These are phyloP conservation scores for Enteromius anoplus DNA, from an alignment of 2,797 vertebrate species.

Conservation along the genomic window DNA sequence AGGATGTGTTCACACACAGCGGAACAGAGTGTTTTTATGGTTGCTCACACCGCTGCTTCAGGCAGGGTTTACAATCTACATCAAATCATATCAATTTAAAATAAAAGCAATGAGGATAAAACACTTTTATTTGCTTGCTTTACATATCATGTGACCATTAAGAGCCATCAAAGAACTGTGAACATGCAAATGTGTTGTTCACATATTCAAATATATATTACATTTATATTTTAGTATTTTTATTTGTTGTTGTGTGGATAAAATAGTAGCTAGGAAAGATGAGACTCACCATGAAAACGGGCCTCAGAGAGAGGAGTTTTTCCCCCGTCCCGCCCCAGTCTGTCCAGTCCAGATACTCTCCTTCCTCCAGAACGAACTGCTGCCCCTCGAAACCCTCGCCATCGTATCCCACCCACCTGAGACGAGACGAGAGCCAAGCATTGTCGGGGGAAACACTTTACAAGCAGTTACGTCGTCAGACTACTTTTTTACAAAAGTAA, in stretches of 20 bases:
- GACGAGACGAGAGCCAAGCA: not conserved
- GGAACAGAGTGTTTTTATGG: not conserved
- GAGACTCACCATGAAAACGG: constrained; percentile 84
- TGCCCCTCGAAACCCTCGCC: constrained; percentile 87
- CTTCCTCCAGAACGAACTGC: constrained; percentile 93
- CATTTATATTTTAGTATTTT: too few species aligned
- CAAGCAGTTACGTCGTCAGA: too few species aligned
- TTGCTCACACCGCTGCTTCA: not conserved
- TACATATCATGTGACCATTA: not conserved
- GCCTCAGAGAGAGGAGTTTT: constrained; percentile 83
- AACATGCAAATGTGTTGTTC: not conserved
- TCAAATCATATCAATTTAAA: not conserved
- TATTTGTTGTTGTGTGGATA: not conserved
- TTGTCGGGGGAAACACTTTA: too few species aligned
- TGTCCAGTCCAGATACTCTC: constrained; percentile 84
- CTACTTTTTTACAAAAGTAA: too few species aligned
- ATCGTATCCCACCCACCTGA: constrained; percentile 92
- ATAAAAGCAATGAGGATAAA: not conserved
- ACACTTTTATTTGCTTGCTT: not conserved
- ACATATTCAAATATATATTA: not conserved
- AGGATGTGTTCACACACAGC: not conserved
- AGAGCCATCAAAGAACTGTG: not conserved
- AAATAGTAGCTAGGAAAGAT: not conserved
- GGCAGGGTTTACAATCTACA: not conserved
- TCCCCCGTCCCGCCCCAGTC: constrained; percentile 86